These are phyloP conservation scores for Nebria salina DNA, from an alignment of 2,888 invertebrate genomes.

Conservation along the genomic window DNA sequence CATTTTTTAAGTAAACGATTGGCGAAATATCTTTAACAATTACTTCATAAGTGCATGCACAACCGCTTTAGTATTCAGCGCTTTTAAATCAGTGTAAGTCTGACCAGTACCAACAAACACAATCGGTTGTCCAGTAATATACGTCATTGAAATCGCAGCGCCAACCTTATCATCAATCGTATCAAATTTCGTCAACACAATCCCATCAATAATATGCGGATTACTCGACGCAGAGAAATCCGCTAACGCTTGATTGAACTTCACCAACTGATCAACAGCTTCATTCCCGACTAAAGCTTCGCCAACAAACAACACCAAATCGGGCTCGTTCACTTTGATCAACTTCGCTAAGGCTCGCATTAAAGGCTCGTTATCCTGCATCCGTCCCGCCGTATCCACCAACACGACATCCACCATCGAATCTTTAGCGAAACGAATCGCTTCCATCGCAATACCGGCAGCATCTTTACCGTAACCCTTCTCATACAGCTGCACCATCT, in stretches of 20 bases:
- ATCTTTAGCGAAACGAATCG: conserved; percentile 89
- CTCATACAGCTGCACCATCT: conserved; percentile 95
- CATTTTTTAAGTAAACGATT: neutral
- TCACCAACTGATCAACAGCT: conserved; percentile 98
- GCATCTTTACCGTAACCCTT: conserved; percentile 99
- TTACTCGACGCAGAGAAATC: conserved; percentile 82
- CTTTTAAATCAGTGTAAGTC: conserved; percentile 97
- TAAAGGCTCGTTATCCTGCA: conserved; percentile 99
- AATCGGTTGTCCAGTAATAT: conserved; percentile 99
- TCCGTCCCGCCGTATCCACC: conserved; percentile 99
- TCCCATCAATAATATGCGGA: conserved; percentile 97
- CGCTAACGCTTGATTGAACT: conserved; percentile 98
- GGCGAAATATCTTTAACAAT: conserved; percentile 50
- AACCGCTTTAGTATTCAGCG: conserved; percentile 94
- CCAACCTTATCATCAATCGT: conserved; percentile 99
- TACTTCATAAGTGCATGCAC: conserved; percentile 96
- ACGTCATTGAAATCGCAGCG: conserved; percentile 99
- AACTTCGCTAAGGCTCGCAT: conserved; percentile 98
- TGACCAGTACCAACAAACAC: conserved; percentile 99
- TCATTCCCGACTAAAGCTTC: conserved; percentile 99
- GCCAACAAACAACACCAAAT: conserved; percentile 98
- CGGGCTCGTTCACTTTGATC: conserved; percentile 97
- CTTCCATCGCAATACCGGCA: conserved; percentile 97
- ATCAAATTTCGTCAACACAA: conserved; percentile 99
- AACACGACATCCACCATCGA: conserved; percentile 88